phyloP scores from a whole-genome alignment of 2,797 vertebrate genomes.

The Gymnothorax reevesii region DNA sequence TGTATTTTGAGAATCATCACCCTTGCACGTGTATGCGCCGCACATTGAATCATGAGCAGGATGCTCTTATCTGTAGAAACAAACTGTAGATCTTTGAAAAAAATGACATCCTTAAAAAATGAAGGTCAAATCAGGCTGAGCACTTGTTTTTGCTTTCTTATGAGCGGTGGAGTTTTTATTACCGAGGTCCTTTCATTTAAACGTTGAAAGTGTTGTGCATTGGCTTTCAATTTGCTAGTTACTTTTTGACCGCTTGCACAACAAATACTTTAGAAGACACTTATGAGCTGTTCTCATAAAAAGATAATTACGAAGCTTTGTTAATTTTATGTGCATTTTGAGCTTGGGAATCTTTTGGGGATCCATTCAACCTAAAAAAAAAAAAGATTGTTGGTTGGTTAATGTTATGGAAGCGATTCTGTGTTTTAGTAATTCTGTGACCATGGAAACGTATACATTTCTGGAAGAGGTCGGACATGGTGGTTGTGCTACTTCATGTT shows the following conservation, averaged over 20 bases:
- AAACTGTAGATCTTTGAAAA: not conserved
- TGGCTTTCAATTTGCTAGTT: not conserved
- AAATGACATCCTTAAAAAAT: not conserved
- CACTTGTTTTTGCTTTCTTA: not conserved
- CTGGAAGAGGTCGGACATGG: not conserved
- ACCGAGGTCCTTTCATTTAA: not conserved
- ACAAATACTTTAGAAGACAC: not conserved
- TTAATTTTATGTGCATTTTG: not conserved
- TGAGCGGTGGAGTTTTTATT: not conserved
- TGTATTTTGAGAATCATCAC: not conserved
- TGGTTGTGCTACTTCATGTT: not conserved
- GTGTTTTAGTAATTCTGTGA: not conserved
- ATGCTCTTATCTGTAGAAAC: not conserved
- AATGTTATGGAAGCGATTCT: not conserved
- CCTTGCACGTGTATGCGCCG: not conserved
- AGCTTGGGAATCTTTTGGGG: not conserved
- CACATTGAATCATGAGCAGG: not conserved
- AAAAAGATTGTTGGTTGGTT: not conserved
- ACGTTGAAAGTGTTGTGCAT: not conserved
- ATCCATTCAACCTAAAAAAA: not conserved
- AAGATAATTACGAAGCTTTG: not conserved
- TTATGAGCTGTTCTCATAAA: not conserved
- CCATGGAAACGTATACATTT: not conserved
- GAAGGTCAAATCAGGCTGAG: not conserved
- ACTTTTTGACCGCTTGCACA: not conserved